These are phyloP conservation scores for Ivindomyrus marchei DNA, from an alignment of 2,113 vertebrate genomes.

Conservation along the genomic window DNA sequence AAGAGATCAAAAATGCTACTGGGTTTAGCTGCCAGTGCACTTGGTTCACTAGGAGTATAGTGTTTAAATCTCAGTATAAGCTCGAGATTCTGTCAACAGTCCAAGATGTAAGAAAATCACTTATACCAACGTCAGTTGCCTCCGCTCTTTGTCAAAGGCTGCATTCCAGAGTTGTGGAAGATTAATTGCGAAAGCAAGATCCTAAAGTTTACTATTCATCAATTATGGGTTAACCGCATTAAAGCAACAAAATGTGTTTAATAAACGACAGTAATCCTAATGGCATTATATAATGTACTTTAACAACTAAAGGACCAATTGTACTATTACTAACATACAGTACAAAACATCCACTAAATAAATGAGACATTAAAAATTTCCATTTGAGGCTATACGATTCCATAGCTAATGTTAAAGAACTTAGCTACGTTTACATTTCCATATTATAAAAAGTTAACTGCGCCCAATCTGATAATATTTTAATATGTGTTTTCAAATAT, in stretches of 20 bases:
- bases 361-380: slow-evolving; percentile 28
- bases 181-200: not conserved
- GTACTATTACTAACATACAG: not conserved
- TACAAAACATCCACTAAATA: not conserved
- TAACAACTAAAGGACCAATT: not conserved
- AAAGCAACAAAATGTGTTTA: not conserved
- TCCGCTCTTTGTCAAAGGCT: not conserved
- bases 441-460: not conserved
- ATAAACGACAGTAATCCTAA: not conserved
- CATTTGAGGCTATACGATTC: not conserved
- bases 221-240: not conserved
- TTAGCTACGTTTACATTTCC: not conserved
- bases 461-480: not conserved
- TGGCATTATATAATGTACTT: not conserved
- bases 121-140: not conserved
- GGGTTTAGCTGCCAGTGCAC: not conserved
- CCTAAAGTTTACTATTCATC: not conserved
- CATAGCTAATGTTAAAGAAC: not conserved
- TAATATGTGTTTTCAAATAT: not conserved
- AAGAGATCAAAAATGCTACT: not conserved
- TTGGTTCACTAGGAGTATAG: not conserved
- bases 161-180: not conserved
- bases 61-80: not conserved
- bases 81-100: not conserved
- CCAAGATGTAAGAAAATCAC: slow-evolving; percentile 1